Evolutionary conservation across 2,113 vertebrate genomes (phyloP), one percentile per base, ranked within the genome.

Genomic region (Cyprichromis sp.): DNA sequence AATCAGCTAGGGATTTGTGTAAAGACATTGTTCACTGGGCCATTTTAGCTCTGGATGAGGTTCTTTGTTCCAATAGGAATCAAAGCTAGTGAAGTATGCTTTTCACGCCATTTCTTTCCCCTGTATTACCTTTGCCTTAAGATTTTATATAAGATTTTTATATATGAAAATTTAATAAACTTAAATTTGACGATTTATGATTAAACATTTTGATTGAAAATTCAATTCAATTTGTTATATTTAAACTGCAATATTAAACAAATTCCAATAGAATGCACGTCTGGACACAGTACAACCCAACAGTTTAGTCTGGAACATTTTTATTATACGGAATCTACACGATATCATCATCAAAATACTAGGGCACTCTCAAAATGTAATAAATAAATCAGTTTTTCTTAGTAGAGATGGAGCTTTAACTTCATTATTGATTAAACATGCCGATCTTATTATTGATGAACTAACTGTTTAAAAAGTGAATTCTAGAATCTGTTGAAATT

Each of bases 1-100:
- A 17, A 45, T 86, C 88, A 86, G 87, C 90, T 24, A 57, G 89
- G 92, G 91, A 93, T 87, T 93, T 83, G 80, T 88, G 86, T 80
- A 31, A 81, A 92, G 82, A 92, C 83, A 87, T 85, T 92, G 92
- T 95, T 95, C 90, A 90, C 61, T 84, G 86, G 78, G 80, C 90
- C 86, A 68, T 80, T 90, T 89, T 89, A 52, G 90, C 84, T 88
- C 87, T 82, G 84, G 84, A 92, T 59, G 86, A 89, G 83, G 78
- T 52, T 90, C 40, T 89, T 87, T 91, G 83, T 93, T 90, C 83
- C 80, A 42, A 13, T 87, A 79, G 89, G 82, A 88, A 81, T 57
- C 42, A 80, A 85, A 47, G 81, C 53, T 36, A 85, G 68, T 82
- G 83, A 89, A 73, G 53, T n/a, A n/a, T 21, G 83, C 47, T 85